Evolutionary conservation across 2,888 invertebrate genomes (phyloP).

Genomic region (Drosophila ezoana): DNA sequence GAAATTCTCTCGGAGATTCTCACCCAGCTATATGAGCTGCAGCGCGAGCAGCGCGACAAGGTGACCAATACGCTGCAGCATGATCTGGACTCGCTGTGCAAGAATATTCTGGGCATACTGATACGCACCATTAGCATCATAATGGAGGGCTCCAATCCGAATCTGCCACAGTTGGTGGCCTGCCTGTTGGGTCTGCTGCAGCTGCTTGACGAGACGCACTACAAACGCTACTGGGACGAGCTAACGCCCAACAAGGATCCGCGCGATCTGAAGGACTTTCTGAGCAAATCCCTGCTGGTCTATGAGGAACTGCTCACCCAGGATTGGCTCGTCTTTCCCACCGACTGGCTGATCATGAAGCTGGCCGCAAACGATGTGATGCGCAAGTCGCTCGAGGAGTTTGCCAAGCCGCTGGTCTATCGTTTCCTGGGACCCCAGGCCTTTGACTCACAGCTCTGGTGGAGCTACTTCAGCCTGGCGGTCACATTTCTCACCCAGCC

Average conservation of each 20-base stretch:
- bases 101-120: slow-evolving; percentile 92
- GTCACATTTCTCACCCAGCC: slow-evolving; percentile 93
- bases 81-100: slow-evolving; percentile 93
- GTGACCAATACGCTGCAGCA: slow-evolving; percentile 87
- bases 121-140: slow-evolving; percentile 94
- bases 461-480: slow-evolving; percentile 91
- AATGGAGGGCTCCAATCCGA: slow-evolving; percentile 91
- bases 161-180: slow-evolving; percentile 91
- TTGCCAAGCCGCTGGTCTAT: slow-evolving; percentile 94
- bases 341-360: slow-evolving; percentile 96
- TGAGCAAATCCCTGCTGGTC: slow-evolving; percentile 91
- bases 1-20: slow-evolving; percentile 95
- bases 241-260: slow-evolving; percentile 88
- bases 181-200: slow-evolving; percentile 94
- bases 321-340: slow-evolving; percentile 88
- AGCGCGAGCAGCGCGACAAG: slow-evolving; percentile 86
- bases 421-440: slow-evolving; percentile 91
- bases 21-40: slow-evolving; percentile 86
- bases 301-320: slow-evolving; percentile 84
- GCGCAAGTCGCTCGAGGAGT: slow-evolving; percentile 93
- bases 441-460: slow-evolving; percentile 92
- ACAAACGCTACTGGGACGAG: slow-evolving; percentile 94
- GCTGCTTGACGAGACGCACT: slow-evolving; percentile 94
- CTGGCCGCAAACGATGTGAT: slow-evolving; percentile 95
- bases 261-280: slow-evolving; percentile 93